These are phyloP conservation scores for Macroglossus sobrinus DNA, from an alignment of 2,113 vertebrate species.

Conservation along the genomic window DNA sequence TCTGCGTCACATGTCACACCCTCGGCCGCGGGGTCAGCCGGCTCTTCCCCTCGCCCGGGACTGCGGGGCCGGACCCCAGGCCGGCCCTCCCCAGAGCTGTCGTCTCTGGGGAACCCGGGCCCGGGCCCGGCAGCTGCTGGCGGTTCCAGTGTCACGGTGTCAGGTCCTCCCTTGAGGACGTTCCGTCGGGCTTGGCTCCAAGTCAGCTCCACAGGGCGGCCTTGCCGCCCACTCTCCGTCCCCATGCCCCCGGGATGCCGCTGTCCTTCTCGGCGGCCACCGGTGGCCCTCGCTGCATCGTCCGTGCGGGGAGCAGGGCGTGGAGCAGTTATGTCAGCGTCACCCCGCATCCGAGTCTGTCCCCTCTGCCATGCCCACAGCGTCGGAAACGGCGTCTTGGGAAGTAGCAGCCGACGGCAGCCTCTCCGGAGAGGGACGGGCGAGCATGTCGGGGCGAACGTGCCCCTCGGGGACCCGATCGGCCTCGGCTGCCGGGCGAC, in stretches of 20 bases:
- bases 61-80: not conserved
- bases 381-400: not conserved
- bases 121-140: not conserved
- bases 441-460: too few relatives aligned
- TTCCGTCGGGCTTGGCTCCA: not conserved
- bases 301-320: too few relatives aligned
- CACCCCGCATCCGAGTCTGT: not conserved
- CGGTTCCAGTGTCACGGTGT: not conserved
- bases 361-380: not conserved
- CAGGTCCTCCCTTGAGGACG: not conserved
- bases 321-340: not conserved
- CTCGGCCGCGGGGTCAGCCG: not conserved
- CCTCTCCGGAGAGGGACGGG: too few relatives aligned
- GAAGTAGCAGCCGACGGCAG: not conserved
- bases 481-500: not conserved
- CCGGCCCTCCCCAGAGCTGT: not conserved
- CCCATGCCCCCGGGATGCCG: not conserved
- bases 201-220: rapidly evolving
- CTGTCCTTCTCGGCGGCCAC: not conserved
- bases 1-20: not conserved
- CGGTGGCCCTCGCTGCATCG: not conserved
- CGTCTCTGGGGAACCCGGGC: not conserved
- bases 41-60: not conserved
- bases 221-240: not conserved
- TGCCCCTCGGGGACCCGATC: not conserved